A percentile compares a stretch with the other conserved stretches of the same genome.
Evolutionary conservation across 2,797 vertebrate genomes (phyloP).

Genomic region (Pipistrellus kuhlii): DNA sequence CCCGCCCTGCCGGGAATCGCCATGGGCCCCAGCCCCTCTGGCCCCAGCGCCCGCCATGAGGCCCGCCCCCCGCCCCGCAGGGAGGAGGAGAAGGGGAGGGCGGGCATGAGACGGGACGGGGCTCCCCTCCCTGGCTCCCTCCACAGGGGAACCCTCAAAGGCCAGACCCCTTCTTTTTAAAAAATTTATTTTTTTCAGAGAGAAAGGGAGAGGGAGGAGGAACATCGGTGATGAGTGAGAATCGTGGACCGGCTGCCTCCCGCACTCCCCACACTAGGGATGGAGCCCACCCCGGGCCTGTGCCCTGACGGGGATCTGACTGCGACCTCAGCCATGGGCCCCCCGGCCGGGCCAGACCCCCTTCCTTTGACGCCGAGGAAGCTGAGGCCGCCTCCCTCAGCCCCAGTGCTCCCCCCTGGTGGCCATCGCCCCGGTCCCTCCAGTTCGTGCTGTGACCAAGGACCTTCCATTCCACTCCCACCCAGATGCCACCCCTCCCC

Average conservation of each 20-base stretch:
- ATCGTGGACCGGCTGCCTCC: too few relatives aligned
- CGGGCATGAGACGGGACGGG: too few relatives aligned
- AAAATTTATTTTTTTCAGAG: too few relatives aligned
- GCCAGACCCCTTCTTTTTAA: not conserved
- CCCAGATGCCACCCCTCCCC: fast-evolving
- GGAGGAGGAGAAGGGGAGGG: not conserved
- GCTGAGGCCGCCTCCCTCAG: not conserved
- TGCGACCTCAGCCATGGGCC: too few relatives aligned
- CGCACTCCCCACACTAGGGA: too few relatives aligned
- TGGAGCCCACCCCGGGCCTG: too few relatives aligned
- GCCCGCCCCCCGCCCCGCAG: too few relatives aligned
- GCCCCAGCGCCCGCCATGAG: not conserved
- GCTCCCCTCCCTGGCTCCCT: fast-evolving
- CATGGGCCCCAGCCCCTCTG: not conserved
- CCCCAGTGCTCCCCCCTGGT: not conserved
- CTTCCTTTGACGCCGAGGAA: not conserved
- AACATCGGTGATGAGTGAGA: too few relatives aligned
- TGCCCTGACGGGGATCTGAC: too few relatives aligned
- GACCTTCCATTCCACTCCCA: not conserved
- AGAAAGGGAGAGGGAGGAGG: too few relatives aligned
- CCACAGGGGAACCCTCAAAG: fast-evolving
- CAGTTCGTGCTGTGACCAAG: fast-evolving
- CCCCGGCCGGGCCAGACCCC: not conserved
- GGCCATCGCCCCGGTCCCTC: fast-evolving
- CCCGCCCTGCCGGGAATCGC: not conserved